Evolutionary conservation across 2,888 invertebrate genomes (phyloP), one percentile per base, ranked within the genome.

Genomic region (Galerucella nymphaeae): DNA sequence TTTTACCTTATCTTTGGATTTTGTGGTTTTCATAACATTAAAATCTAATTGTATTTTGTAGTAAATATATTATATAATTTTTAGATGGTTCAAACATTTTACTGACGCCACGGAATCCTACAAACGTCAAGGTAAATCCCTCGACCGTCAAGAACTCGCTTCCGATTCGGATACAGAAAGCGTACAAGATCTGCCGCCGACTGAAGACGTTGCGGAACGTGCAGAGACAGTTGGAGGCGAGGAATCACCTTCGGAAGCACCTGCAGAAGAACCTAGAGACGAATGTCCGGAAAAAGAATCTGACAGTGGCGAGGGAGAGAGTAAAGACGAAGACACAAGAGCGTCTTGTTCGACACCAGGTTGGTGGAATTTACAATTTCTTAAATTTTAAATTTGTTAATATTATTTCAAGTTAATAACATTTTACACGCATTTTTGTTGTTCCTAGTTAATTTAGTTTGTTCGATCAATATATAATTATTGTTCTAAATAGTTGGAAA

Each of bases 51-150:
- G 1, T 30, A 30, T 30, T 30, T 30, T 30, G 30, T 30, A 30
- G 6, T 30, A 4, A 30, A 30, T 30, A 30, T 30, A 30, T 53
- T n/a, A 16, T 53, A 18, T 50, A 45, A 48, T 67, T 77, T 76
- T 38, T 74, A 82, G 81, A 72, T 82, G 82, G 82, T 78, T 77
- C 65, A 82, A 79, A 65, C 80, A 80, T 61, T 81, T 82, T 72
- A 78, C 80, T 18, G 81, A 81, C 61, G 80, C 80, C 14, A 78
- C 79, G 8, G 81, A 80, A 55, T 71, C 78, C 30, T 79, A 81
- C 61, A 77, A 76, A 62, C 81, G 85, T 20, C 87, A 86, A 75
- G 86, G 86, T 53, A 85, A 85, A 77, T 80, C 84, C 13, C 66
- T 53, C 38, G 71, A 70, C 50, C 70, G 71, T 13, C 69, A 74